Conservation (phyloP, 2,113 vertebrate species). For the Malaclemys terrapin region DNA sequence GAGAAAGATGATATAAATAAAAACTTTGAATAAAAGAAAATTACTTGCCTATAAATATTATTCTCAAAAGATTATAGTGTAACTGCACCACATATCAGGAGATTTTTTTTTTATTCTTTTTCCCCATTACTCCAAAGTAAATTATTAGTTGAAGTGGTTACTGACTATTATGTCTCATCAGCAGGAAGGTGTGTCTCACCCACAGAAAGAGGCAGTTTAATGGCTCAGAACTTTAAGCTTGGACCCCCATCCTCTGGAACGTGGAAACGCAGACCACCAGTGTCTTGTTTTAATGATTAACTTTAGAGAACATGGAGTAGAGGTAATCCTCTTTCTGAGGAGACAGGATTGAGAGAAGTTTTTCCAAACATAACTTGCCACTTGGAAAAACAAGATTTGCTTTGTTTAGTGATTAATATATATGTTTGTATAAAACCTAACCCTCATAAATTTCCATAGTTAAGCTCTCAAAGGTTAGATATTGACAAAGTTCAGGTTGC, state of each 20-base stretch:
- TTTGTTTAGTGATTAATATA: background rate
- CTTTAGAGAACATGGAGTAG: background rate
- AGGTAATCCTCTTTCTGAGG: background rate
- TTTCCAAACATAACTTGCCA: background rate
- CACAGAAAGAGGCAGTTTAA: background rate
- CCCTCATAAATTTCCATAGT: background rate
- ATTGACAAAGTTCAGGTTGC: background rate
- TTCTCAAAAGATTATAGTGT: background rate
- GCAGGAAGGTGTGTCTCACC: background rate
- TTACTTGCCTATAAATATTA: background rate
- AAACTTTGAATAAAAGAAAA: background rate
- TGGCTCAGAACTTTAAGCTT: background rate
- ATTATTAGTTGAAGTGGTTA: background rate
- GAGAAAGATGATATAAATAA: background rate
- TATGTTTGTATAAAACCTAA: background rate
- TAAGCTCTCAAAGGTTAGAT: background rate
- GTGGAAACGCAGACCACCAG: background rate
- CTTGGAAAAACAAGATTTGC: background rate
- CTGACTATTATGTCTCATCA: background rate
- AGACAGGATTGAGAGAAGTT: background rate
- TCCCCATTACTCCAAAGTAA: background rate
- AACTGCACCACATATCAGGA: background rate
- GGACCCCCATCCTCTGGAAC: background rate
- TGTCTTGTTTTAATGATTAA: background rate
- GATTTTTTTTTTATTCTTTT: background rate